Conservation (phyloP, 2,888 invertebrate species). For the Melanostoma mellinum region DNA sequence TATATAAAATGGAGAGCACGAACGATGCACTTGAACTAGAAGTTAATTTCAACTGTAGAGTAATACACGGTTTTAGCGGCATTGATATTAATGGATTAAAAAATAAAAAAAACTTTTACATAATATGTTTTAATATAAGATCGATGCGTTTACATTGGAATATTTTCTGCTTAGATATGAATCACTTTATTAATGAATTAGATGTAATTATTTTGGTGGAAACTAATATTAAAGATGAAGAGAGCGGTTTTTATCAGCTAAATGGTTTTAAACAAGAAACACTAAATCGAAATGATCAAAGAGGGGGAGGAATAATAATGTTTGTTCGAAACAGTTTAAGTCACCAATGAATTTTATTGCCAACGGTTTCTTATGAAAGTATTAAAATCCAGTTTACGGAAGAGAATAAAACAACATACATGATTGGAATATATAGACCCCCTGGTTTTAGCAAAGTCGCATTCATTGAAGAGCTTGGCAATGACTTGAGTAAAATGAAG, state of each 20-base stretch:
- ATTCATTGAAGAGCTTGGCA: slow-evolving; percentile 4
- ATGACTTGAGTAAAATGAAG: neutral
- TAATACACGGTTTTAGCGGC: slow-evolving; percentile 39
- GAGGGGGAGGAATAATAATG: neutral
- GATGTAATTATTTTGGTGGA: slow-evolving; percentile 23
- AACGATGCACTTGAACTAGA: neutral
- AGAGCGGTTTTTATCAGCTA: neutral
- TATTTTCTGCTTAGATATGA: slow-evolving; percentile 13
- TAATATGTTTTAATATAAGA: slow-evolving; percentile 24
- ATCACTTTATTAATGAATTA: slow-evolving; percentile 11
- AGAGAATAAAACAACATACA: neutral
- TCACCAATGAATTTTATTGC: too few species aligned
- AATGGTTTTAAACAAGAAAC: neutral
- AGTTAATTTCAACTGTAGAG: slow-evolving; percentile 28
- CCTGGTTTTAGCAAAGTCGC: slow-evolving; percentile 8
- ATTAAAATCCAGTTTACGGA: slow-evolving; percentile 5
- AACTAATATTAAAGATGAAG: slow-evolving; percentile 15
- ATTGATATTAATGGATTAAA: slow-evolving; percentile 33
- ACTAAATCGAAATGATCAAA: neutral
- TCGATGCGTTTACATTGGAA: slow-evolving; percentile 23
- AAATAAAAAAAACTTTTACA: slow-evolving; percentile 3
- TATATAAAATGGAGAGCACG: slow-evolving; percentile 16
- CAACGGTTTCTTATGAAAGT: neutral
- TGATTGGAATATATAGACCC: slow-evolving; percentile 17
- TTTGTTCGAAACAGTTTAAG: neutral